Evolutionary conservation across 2,797 vertebrate species (phyloP).

Genomic region (Peromyscus nudipes): DNA sequence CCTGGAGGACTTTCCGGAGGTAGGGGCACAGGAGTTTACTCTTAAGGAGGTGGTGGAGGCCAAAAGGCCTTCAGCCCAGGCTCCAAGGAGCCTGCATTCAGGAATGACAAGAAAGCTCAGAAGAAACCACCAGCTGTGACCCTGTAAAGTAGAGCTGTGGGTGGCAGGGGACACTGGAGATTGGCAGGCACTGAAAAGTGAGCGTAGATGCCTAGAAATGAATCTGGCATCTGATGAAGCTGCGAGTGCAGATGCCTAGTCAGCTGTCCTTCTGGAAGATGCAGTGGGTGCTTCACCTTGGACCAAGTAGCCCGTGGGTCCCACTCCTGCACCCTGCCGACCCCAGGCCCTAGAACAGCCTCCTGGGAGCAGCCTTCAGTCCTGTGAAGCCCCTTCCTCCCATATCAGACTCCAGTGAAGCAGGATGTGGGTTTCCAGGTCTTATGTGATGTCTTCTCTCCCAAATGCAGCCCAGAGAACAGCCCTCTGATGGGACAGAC

Average conservation of each 20-base stretch:
- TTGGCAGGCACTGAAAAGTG: background rate
- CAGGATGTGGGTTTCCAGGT: background rate
- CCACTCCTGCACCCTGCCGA: background rate
- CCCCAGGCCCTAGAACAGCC: background rate
- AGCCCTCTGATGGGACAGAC: background rate
- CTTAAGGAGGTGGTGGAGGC: background rate
- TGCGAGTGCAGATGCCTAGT: too few relatives aligned
- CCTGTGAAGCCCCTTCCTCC: background rate
- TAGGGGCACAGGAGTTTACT: background rate
- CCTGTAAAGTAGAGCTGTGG: background rate
- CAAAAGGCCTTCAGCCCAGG: background rate
- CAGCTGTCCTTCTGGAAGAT: background rate
- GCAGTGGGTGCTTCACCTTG: accelerated
- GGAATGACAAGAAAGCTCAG: background rate
- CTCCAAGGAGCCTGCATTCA: background rate
- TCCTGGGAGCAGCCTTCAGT: background rate
- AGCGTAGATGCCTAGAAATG: background rate
- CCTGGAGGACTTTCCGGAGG: background rate
- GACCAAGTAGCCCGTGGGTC: accelerated
- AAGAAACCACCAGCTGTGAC: background rate
- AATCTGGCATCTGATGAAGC: background rate
- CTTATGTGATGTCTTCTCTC: background rate
- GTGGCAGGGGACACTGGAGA: background rate
- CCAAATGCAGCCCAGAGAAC: background rate
- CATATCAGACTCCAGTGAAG: background rate